Conservation (phyloP, 2,888 invertebrate genomes). For the Tubulanus polymorphus region DNA sequence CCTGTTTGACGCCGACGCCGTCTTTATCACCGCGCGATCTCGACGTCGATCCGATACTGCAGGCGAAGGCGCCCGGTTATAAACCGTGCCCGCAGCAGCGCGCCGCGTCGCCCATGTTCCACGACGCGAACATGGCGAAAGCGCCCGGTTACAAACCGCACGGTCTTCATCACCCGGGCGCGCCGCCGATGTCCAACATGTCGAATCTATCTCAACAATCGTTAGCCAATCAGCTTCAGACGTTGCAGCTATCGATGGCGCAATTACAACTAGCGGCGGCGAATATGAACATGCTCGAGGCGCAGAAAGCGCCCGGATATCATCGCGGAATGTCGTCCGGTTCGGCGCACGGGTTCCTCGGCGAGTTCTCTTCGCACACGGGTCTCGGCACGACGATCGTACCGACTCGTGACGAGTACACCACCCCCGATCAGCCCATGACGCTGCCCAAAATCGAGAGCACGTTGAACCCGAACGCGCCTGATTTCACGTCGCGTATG, state of each 20-base stretch:
- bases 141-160: constrained; percentile 84
- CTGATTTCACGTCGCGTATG: constrained; percentile 66
- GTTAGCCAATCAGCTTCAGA: no score
- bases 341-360: no score
- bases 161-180: neutral
- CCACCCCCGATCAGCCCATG: constrained; percentile 49
- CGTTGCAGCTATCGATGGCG: no score
- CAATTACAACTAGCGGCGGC: no score
- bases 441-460: constrained; percentile 52
- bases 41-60: constrained; percentile 37
- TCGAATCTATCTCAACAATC: no score
- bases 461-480: constrained; percentile 75
- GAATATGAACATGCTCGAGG: no score
- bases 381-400: no score
- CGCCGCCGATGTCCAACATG: no score
- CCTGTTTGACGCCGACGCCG: constrained; percentile 19
- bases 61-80: constrained; percentile 54
- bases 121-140: constrained; percentile 59
- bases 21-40: neutral
- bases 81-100: constrained; percentile 27
- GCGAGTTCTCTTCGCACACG: no score
- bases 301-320: no score
- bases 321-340: no score
- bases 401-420: constrained; percentile 51
- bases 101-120: constrained; percentile 17